A percentile compares a stretch with the other conserved stretches of the same genome.
Evolutionary conservation across 2,888 invertebrate genomes (phyloP).

Genomic region (Flexamia atlantica): DNA sequence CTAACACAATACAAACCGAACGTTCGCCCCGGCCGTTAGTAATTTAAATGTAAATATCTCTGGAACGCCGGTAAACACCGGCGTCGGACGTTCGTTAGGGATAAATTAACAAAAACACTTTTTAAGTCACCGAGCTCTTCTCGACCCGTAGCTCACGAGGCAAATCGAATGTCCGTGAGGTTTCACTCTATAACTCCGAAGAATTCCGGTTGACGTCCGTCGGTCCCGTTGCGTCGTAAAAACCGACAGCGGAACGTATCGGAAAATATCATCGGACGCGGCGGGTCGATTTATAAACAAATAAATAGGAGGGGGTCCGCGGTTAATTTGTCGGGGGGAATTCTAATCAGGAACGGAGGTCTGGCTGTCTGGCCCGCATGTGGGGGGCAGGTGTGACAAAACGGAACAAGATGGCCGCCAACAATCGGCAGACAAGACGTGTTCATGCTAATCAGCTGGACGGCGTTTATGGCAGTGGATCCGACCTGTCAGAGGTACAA

Average conservation of each 20-base stretch:
- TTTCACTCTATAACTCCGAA: conserved; percentile 25
- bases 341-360: conserved; percentile 36
- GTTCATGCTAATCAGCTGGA: conserved; percentile 40
- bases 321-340: conserved; percentile 47
- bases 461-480: conserved; percentile 36
- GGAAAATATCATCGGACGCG: conserved; percentile 21
- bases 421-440: conserved; percentile 53
- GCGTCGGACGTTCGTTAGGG: conserved; percentile 41
- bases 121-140: conserved; percentile 25
- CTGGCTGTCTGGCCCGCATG: conserved; percentile 23
- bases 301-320: conserved; percentile 34
- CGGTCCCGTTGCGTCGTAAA: conserved; percentile 41
- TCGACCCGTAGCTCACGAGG: conserved; percentile 37
- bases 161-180: conserved; percentile 48
- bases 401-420: conserved; percentile 59
- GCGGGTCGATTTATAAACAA: conserved; percentile 51
- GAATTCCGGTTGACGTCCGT: conserved; percentile 1
- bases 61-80: conserved; percentile 16
- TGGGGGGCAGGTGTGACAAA: conserved; percentile 41
- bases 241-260: conserved; percentile 27
- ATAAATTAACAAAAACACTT: conserved; percentile 47
- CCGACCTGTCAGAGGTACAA: conserved; percentile 8
- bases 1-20: conserved; percentile 45
- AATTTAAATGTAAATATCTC: conserved; percentile 53
- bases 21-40: conserved; percentile 15